Evolutionary conservation across 2,888 invertebrate species (phyloP).

Genomic region (Euclidia mi): DNA sequence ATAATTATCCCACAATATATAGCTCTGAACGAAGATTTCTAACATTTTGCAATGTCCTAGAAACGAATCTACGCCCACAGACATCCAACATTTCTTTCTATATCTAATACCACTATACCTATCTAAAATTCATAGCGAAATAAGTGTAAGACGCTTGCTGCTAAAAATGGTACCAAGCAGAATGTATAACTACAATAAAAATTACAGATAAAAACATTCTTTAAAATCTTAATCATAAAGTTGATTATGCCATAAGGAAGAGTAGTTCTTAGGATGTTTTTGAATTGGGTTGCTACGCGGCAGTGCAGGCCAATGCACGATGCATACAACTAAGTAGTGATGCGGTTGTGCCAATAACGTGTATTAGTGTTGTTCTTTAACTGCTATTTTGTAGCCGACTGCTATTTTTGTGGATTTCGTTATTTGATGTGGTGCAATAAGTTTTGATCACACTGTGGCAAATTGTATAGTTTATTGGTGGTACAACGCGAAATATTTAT

Average conservation of each 20-base stretch:
- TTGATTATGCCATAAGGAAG: constrained; percentile 36
- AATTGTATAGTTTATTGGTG: too few relatives aligned
- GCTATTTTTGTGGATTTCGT: constrained; percentile 16
- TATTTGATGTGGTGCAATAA: background rate
- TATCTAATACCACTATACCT: constrained; percentile 83
- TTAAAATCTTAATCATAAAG: constrained; percentile 16
- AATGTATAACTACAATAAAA: constrained; percentile 21
- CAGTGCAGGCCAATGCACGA: constrained; percentile 90
- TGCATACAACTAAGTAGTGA: constrained; percentile 89
- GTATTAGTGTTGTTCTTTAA: constrained; percentile 40
- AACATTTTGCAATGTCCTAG: constrained; percentile 85
- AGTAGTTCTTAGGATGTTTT: constrained; percentile 63
- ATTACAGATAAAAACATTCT: constrained; percentile 19
- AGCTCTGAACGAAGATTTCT: constrained; percentile 80
- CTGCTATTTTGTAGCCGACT: constrained; percentile 29
- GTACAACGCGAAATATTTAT: too few relatives aligned
- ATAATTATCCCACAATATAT: constrained; percentile 65
- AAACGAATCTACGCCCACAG: constrained; percentile 85
- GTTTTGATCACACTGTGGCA: background rate
- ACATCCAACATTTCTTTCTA: constrained; percentile 85
- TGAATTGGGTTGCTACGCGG: constrained; percentile 60
- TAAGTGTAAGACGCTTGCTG: constrained; percentile 87
- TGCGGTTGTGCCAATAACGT: constrained; percentile 64
- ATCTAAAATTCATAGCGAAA: constrained; percentile 89
- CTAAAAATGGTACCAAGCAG: constrained; percentile 74